Percentiles rank a stretch among this genome's conserved stretches.
phyloP scores from a whole-genome alignment of 23 tunicate genomes.

The Styela clava region DNA sequence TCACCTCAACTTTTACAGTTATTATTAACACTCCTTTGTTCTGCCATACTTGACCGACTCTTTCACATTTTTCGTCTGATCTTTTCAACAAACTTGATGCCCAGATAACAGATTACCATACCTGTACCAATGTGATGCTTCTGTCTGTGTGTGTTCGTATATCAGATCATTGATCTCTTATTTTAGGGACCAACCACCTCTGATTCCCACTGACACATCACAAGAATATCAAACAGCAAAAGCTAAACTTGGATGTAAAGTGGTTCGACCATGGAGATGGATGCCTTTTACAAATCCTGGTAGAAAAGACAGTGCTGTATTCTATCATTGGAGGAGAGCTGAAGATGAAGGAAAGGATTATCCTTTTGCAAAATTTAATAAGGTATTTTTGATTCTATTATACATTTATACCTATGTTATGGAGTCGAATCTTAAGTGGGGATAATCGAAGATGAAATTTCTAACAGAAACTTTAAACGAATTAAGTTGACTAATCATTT shows the following conservation, averaged over 20 bases:
- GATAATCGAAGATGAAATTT: too few relatives aligned
- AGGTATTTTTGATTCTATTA: too few relatives aligned
- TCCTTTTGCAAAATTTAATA: constrained; percentile 83
- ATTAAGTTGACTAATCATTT: too few relatives aligned
- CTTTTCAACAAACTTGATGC: too few relatives aligned
- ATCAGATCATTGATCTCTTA: background rate
- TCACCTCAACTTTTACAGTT: too few relatives aligned
- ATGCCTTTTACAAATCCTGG: constrained; percentile 90
- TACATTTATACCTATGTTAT: background rate
- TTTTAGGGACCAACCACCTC: constrained; percentile 75
- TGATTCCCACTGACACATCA: constrained; percentile 73
- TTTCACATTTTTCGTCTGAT: too few relatives aligned
- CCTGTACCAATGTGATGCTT: too few relatives aligned
- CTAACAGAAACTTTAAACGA: too few relatives aligned
- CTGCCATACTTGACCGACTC: too few relatives aligned
- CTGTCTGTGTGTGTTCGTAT: too few relatives aligned
- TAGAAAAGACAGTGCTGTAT: constrained; percentile 75
- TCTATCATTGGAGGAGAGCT: constrained; percentile 84
- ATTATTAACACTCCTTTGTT: too few relatives aligned
- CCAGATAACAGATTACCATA: too few relatives aligned
- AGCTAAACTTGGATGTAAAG: constrained; percentile 78
- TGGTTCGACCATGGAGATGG: constrained; percentile 89
- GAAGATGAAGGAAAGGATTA: constrained; percentile 96
- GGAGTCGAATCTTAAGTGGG: background rate
- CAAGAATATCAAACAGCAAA: constrained; percentile 83